Percentiles rank a stretch among this genome's conserved stretches.
These are phyloP conservation scores for Oegoconia quadripuncta DNA, from an alignment of 2,888 invertebrate genomes.

Conservation along the genomic window DNA sequence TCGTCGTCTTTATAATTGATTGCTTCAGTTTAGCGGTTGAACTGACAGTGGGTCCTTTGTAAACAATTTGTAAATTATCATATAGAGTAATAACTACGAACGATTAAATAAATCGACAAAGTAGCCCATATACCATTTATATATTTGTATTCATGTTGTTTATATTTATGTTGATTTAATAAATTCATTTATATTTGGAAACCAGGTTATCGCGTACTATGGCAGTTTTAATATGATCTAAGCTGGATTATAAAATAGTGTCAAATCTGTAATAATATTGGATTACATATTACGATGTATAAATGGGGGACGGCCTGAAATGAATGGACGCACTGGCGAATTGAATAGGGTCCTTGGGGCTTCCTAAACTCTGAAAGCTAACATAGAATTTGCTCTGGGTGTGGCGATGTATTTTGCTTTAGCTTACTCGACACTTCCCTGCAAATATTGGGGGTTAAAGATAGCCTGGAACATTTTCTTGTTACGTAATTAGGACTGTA, in stretches of 20 bases:
- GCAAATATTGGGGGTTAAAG: constrained; percentile 12
- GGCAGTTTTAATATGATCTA: too few species aligned
- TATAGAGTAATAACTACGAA: too few species aligned
- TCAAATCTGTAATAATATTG: constrained; percentile 6
- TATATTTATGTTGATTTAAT: too few species aligned
- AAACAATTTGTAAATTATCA: neutral
- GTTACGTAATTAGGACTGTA: constrained; percentile 23
- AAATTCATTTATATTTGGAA: too few species aligned
- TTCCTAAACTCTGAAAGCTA: constrained; percentile 1
- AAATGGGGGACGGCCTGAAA: constrained; percentile 7
- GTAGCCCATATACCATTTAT: too few species aligned
- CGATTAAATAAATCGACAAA: too few species aligned
- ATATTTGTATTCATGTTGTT: too few species aligned
- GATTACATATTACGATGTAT: constrained; percentile 10
- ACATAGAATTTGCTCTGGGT: constrained; percentile 7
- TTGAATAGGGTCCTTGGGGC: constrained; percentile 8
- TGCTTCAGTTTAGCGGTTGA: neutral
- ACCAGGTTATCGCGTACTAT: too few species aligned
- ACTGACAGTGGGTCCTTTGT: neutral
- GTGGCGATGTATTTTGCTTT: constrained; percentile 7
- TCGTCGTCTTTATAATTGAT: neutral
- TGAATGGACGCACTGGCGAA: constrained; percentile 1
- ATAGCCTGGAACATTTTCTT: constrained; percentile 18
- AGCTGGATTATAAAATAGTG: neutral
- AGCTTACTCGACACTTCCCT: constrained; percentile 8